Evolutionary conservation across 2,888 invertebrate genomes (phyloP).

Genomic region (Campoletis raptor): DNA sequence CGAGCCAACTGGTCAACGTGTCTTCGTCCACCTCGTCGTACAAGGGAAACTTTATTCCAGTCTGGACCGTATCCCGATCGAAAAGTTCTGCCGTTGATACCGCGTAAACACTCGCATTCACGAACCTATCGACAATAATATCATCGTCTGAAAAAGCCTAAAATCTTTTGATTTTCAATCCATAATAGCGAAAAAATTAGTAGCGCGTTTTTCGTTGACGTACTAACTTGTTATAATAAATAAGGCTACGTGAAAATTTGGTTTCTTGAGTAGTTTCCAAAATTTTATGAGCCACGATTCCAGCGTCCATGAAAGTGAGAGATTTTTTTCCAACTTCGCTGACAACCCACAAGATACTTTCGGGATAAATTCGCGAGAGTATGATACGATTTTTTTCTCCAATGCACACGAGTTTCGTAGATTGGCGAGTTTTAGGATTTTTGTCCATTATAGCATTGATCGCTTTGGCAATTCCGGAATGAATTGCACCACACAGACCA

Average conservation of each 20-base stretch:
- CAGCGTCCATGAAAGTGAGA: constrained; percentile 71
- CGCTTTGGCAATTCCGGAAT: constrained; percentile 70
- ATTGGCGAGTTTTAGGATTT: constrained; percentile 33
- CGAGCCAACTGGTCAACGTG: constrained; percentile 69
- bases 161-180: neutral
- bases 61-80: constrained; percentile 57
- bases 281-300: constrained; percentile 64
- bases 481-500: constrained; percentile 72
- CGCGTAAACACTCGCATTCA: constrained; percentile 61
- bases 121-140: constrained; percentile 53
- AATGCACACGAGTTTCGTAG: constrained; percentile 69
- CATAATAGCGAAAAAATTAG: constrained; percentile 4
- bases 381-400: constrained; percentile 70
- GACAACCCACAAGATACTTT: constrained; percentile 70
- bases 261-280: constrained; percentile 53
- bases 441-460: constrained; percentile 52
- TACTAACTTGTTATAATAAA: constrained; percentile 72
- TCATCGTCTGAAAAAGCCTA: neutral
- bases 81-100: constrained; percentile 63
- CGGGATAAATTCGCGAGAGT: constrained; percentile 66
- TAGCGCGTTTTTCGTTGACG: neutral
- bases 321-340: constrained; percentile 70
- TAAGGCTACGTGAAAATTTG: constrained; percentile 64
- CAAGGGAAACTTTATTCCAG: constrained; percentile 64
- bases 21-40: constrained; percentile 70